A percentile compares a stretch with the other conserved stretches of the same genome.
Conservation (phyloP, 1,140 invertebrate species). For the Sminthurinus signatus region DNA sequence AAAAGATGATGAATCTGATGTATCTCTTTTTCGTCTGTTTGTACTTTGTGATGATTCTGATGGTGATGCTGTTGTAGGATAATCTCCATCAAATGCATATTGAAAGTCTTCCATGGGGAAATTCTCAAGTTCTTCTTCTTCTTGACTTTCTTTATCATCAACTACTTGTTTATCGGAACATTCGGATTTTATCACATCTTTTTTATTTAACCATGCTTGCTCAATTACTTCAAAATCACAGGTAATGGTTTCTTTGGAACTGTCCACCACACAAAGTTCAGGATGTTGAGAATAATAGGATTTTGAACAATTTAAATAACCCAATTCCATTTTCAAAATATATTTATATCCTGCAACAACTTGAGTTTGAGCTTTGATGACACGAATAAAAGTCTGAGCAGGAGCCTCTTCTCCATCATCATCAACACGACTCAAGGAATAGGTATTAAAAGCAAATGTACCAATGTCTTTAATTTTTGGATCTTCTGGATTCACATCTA, state of each 20-base stretch:
- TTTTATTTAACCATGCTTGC: slow-evolving; percentile 29
- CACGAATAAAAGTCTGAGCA: slow-evolving; percentile 30
- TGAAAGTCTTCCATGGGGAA: not conserved
- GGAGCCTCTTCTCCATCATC: slow-evolving; percentile 14
- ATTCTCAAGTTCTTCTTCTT: not conserved
- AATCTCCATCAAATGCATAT: slow-evolving; percentile 21
- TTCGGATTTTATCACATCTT: slow-evolving; percentile 13
- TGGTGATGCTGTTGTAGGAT: slow-evolving; percentile 40
- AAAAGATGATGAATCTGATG: slow-evolving; percentile 46
- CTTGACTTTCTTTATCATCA: too few species aligned
- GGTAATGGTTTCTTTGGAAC: slow-evolving; percentile 10
- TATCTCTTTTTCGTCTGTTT: slow-evolving; percentile 43
- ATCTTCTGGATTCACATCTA: slow-evolving; percentile 31
- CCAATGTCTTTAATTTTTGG: slow-evolving; percentile 39
- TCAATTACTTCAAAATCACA: slow-evolving; percentile 37
- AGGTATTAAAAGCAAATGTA: slow-evolving; percentile 32
- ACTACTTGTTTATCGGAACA: slow-evolving; percentile 17
- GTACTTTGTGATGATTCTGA: slow-evolving; percentile 45
- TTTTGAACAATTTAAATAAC: slow-evolving; percentile 27
- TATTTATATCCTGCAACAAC: slow-evolving; percentile 37
- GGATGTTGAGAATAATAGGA: not conserved
- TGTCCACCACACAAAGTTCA: slow-evolving; percentile 22
- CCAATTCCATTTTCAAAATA: slow-evolving; percentile 29
- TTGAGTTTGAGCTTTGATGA: slow-evolving; percentile 40
- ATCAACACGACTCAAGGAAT: slow-evolving; percentile 3